A percentile compares a stretch with the other conserved stretches of the same genome.
Evolutionary conservation across 2,113 vertebrate genomes (phyloP).

Genomic region (Alethe castanea): DNA sequence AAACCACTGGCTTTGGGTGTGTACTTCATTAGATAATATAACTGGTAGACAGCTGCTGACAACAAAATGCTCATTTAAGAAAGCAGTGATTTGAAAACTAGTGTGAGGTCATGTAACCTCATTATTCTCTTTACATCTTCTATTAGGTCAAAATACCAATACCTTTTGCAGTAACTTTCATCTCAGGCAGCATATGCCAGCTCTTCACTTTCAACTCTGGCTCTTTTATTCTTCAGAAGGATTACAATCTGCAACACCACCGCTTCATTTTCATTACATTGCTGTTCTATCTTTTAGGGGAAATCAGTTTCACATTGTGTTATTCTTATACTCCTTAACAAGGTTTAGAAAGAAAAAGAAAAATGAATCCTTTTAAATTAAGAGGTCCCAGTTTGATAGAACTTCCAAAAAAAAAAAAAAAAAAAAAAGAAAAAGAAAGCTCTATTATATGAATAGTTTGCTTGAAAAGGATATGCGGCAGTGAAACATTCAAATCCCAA

Average conservation of each 20-base stretch:
- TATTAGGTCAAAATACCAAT: slow-evolving; percentile 56
- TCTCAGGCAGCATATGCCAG: slow-evolving; percentile 7
- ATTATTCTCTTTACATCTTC: slow-evolving; percentile 46
- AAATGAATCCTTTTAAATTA: slow-evolving; percentile 63
- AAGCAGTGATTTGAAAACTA: slow-evolving; percentile 56
- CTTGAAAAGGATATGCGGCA: slow-evolving; percentile 33
- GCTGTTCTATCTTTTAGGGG: slow-evolving; percentile 40
- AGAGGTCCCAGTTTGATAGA: slow-evolving; percentile 23
- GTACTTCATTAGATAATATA: background rate
- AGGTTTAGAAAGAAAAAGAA: slow-evolving; percentile 45
- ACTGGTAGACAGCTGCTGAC: slow-evolving; percentile 16
- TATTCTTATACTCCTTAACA: slow-evolving; percentile 51
- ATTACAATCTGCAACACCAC: slow-evolving; percentile 30
- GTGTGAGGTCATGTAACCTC: slow-evolving; percentile 31
- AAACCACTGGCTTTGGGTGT: rapidly evolving
- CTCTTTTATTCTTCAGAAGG: slow-evolving; percentile 52
- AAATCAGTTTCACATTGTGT: slow-evolving; percentile 66
- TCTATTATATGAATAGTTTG: slow-evolving; percentile 53
- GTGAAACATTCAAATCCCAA: slow-evolving; percentile 42
- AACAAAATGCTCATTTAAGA: slow-evolving; percentile 38
- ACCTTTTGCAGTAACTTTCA: slow-evolving; percentile 17
- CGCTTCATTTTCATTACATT: slow-evolving; percentile 39
- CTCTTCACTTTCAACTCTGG: slow-evolving; percentile 42
- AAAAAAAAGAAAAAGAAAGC: background rate
- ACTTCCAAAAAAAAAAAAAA: background rate